phyloP scores from a whole-genome alignment of 2,888 invertebrate species.

The Holacanthella duospinosa region DNA sequence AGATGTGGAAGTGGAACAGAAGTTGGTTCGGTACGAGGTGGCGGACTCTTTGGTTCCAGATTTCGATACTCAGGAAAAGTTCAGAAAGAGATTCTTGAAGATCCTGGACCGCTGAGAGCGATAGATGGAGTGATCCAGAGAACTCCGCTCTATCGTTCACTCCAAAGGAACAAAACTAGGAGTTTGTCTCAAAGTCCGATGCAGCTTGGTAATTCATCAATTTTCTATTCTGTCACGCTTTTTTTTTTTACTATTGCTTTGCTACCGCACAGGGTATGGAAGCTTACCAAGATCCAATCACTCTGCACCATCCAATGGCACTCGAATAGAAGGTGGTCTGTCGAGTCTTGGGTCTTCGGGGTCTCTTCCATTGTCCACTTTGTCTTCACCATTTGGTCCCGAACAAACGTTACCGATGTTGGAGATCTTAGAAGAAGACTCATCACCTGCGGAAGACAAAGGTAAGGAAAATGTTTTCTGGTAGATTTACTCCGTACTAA shows the following conservation, averaged over 20 bases:
- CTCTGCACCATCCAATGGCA: slow-evolving; percentile 51
- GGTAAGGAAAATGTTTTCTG: too few species aligned
- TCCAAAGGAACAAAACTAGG: slow-evolving; percentile 33
- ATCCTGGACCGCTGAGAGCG: slow-evolving; percentile 50
- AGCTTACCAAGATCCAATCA: slow-evolving; percentile 75
- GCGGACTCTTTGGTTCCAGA: slow-evolving; percentile 59
- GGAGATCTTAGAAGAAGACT: slow-evolving; percentile 60
- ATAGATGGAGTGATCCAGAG: slow-evolving; percentile 47
- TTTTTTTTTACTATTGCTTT: slow-evolving; percentile 1
- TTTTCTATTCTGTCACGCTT: slow-evolving; percentile 12
- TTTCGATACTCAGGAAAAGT: slow-evolving; percentile 87
- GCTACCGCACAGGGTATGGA: slow-evolving; percentile 57
- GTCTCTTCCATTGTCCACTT: slow-evolving; percentile 39
- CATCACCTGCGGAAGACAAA: slow-evolving; percentile 26
- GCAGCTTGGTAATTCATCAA: slow-evolving; percentile 17
- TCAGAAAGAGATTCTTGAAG: slow-evolving; percentile 79
- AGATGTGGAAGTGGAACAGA: slow-evolving; percentile 36
- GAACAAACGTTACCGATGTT: slow-evolving; percentile 51
- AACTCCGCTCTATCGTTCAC: slow-evolving; percentile 36
- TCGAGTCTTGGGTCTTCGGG: slow-evolving; percentile 44
- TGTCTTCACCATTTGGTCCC: slow-evolving; percentile 48
- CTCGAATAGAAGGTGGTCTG: slow-evolving; percentile 41
- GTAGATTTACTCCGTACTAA: too few species aligned
- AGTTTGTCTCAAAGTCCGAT: slow-evolving; percentile 35
- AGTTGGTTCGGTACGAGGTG: slow-evolving; percentile 34